These are phyloP conservation scores for Tipula vernalis DNA, from an alignment of 2,888 invertebrate species.

Conservation along the genomic window DNA sequence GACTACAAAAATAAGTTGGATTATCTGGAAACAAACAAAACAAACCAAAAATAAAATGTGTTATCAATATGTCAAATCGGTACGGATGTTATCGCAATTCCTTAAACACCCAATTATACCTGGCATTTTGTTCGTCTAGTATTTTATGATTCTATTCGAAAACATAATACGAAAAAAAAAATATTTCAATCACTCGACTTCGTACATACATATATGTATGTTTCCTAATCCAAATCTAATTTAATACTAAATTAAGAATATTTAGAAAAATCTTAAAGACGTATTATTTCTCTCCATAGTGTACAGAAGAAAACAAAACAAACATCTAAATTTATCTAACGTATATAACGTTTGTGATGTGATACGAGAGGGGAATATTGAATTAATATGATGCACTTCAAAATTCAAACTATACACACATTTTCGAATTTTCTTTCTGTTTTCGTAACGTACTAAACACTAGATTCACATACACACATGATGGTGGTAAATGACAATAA, in stretches of 20 bases:
- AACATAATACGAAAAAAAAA: neutral
- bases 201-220: neutral
- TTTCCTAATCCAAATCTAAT: neutral
- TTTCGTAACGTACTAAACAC: neutral
- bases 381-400: neutral
- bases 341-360: neutral
- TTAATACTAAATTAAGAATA: neutral
- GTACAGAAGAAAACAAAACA: neutral
- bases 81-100: neutral
- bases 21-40: conserved; percentile 27
- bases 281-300: neutral
- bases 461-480: neutral
- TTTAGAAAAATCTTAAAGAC: neutral
- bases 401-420: neutral
- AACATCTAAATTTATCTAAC: neutral
- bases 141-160: neutral
- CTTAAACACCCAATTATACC: neutral
- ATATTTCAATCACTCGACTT: neutral
- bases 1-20: conserved; percentile 34
- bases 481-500: neutral
- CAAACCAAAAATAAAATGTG: neutral
- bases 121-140: neutral
- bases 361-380: neutral
- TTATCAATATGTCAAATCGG: neutral
- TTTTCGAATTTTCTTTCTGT: neutral